A percentile compares a stretch with the other conserved stretches of the same genome.
These are phyloP conservation scores for Cryptoblepharus egeriae DNA, from an alignment of 2,797 vertebrate species.

Conservation along the genomic window DNA sequence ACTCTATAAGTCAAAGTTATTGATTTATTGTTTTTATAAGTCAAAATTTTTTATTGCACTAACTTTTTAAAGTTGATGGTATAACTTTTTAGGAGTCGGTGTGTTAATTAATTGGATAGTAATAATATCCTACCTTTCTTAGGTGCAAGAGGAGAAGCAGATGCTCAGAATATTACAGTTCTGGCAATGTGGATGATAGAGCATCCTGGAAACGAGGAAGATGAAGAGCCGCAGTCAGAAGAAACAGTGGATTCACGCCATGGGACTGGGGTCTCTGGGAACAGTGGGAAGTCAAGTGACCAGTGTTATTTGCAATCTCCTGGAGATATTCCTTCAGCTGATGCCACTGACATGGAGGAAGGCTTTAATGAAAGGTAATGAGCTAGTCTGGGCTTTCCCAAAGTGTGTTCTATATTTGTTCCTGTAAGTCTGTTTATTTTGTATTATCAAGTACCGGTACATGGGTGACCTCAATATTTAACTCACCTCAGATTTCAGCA, in stretches of 20 bases:
- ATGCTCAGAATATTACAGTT: constrained; percentile 97
- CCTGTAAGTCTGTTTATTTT: no score
- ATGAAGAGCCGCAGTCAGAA: constrained; percentile 84
- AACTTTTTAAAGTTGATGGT: neutral
- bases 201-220: constrained; percentile 90
- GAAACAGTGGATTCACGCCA: constrained; percentile 78
- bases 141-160: constrained; percentile 94
- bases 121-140: neutral
- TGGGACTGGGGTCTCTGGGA: constrained; percentile 75
- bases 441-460: no score
- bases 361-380: constrained; percentile 92
- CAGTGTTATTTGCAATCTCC: constrained; percentile 87
- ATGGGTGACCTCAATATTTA: no score
- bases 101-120: neutral
- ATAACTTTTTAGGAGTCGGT: neutral
- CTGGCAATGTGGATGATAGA: constrained; percentile 99
- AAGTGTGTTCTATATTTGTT: no score
- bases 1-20: neutral
- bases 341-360: constrained; percentile 91
- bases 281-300: constrained; percentile 87
- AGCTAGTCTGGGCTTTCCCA: no score
- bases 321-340: constrained; percentile 88
- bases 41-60: neutral
- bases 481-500: no score
- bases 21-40: no score